Evolutionary conservation across 2,113 vertebrate genomes (phyloP), one percentile per base, ranked within the genome.

Genomic region (Cnemophilus loriae): DNA sequence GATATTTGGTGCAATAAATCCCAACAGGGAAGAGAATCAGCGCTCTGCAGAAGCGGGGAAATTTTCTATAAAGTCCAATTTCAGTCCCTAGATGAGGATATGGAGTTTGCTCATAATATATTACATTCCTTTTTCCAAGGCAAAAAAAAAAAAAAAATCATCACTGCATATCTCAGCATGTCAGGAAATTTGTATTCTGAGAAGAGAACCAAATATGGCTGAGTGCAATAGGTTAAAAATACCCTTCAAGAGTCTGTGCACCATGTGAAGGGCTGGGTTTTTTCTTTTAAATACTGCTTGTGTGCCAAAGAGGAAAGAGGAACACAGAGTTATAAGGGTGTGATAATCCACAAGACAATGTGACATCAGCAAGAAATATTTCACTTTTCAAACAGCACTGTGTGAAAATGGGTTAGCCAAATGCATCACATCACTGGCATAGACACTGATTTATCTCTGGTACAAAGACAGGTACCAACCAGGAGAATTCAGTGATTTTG

Each of bases 191-290:
- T 60, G 32, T 81, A 81, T 90, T 93, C 90, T 90, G 73, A 93
- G 85, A 93, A 76, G 33, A 89, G 53, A 96, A 78, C 90, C 90
- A 94, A 95, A 95, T 92, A 92, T 37, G 68, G 90, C 46, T 86
- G 75, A 67, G 60, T 53, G 79, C 69, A 84, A 93, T 84, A 95
- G 76, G 68, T 93, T 96, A 94, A 96, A 96, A 97, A 96, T 95
- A 94, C 52, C 52, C 90, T 86, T 80, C 60, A 71, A n/a, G 77
- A 84, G 11, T 39, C 64, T 60, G 39, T 55, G 53, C 37, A 93
- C 41, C 52, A 84, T 1, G 9, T 77, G 88, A 95, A 92, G 16
- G 68, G 35, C 28, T 61, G 30, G 30, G 26, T 30, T 77, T 92
- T 79, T 85, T 81, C 70, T 89, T 69, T 87, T 57, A 10, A 71